Evolutionary conservation across 2,888 invertebrate species (phyloP).

Genomic region (Cordilura impudica): DNA sequence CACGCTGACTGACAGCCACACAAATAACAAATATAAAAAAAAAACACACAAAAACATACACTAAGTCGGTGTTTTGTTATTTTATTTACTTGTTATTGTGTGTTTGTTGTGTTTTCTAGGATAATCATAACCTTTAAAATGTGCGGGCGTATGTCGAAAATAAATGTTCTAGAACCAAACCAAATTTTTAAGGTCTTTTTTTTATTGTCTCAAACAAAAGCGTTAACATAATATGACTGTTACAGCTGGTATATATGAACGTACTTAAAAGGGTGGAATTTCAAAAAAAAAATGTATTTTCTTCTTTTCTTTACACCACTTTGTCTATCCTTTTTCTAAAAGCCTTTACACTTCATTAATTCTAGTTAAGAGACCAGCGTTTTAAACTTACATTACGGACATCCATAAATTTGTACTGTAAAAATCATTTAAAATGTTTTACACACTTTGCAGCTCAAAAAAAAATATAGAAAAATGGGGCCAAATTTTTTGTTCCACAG

Average conservation of each 20-base stretch:
- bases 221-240: neutral
- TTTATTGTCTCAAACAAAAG: neutral
- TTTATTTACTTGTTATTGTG: neutral
- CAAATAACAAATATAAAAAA: neutral
- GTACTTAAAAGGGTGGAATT: neutral
- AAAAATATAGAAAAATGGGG: conserved; percentile 11
- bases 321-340: neutral
- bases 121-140: conserved; percentile 17
- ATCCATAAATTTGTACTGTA: conserved; percentile 41
- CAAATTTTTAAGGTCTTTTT: neutral
- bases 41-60: conserved; percentile 17
- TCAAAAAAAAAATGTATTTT: neutral
- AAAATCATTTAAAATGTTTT: conserved; percentile 58
- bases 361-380: conserved; percentile 40
- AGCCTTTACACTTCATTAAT: conserved; percentile 58
- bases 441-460: conserved; percentile 50
- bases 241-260: neutral
- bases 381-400: conserved; percentile 42
- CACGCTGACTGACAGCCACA: neutral
- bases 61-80: conserved; percentile 22
- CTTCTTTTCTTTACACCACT: neutral
- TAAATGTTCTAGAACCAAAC: too few relatives aligned
- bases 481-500: conserved; percentile 29
- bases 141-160: neutral
- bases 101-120: neutral